Conservation (phyloP, 2,888 invertebrate species). For the Leptinotarsa juncta region DNA sequence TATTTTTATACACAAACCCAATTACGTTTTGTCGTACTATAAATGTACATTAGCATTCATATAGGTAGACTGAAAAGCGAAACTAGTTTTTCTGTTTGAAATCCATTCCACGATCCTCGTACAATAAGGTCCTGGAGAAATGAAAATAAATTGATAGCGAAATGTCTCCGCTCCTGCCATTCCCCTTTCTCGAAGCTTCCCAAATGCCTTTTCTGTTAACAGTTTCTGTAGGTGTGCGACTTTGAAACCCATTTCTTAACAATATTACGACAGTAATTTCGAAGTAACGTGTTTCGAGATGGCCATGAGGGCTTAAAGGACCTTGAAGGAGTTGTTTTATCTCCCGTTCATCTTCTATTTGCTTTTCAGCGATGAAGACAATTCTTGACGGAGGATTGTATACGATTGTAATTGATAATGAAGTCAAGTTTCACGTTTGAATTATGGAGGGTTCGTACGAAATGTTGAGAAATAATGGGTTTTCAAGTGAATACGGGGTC, state of each 20-base stretch:
- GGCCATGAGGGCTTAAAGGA: conserved; percentile 22
- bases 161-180: conserved; percentile 9
- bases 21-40: conserved; percentile 2
- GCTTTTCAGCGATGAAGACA: not conserved
- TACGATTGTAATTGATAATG: not conserved
- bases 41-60: not conserved
- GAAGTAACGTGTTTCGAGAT: conserved; percentile 29
- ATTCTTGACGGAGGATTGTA: not conserved
- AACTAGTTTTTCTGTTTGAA: not conserved
- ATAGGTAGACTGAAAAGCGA: not conserved
- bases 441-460: no score
- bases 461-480: no score
- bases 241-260: conserved; percentile 33
- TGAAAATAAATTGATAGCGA: conserved; percentile 18
- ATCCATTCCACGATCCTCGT: conserved; percentile 14
- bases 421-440: no score
- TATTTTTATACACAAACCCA: not conserved
- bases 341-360: conserved; percentile 26
- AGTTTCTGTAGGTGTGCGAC: conserved; percentile 30
- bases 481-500: no score
- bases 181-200: conserved; percentile 1
- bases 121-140: conserved; percentile 1
- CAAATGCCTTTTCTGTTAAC: conserved; percentile 32
- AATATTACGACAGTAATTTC: conserved; percentile 34
- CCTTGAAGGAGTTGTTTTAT: conserved; percentile 30